Percentiles rank a stretch among this genome's conserved stretches.
phyloP scores from a whole-genome alignment of 2,888 invertebrate species.

The Melipona beecheii region DNA sequence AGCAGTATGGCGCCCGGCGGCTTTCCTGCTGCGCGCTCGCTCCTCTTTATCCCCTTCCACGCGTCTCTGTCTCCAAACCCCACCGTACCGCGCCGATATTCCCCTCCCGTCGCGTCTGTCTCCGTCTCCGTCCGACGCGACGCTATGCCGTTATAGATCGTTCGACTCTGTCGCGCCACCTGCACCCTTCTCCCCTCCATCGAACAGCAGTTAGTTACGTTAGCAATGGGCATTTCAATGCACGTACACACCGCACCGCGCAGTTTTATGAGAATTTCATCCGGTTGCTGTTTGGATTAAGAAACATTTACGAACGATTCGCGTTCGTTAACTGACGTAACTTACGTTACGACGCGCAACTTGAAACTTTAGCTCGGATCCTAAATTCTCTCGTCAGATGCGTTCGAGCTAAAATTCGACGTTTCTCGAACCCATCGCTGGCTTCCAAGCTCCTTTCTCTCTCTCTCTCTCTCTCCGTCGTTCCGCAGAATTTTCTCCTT shows the following conservation, averaged over 20 bases:
- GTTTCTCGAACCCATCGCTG: conserved; percentile 22
- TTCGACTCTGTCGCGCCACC: neutral
- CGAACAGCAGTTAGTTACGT: no score
- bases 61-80: conserved; percentile 8
- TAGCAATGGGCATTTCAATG: conserved; percentile 22
- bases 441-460: neutral
- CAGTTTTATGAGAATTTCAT: neutral
- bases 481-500: neutral
- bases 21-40: conserved; percentile 70
- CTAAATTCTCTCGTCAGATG: no score
- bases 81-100: neutral
- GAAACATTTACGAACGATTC: neutral
- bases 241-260: neutral
- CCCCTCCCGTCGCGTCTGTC: neutral
- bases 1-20: conserved; percentile 78
- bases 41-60: conserved; percentile 48
- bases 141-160: conserved; percentile 2
- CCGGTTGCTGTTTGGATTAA: neutral
- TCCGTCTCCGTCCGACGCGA: neutral
- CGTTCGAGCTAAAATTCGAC: neutral
- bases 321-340: neutral
- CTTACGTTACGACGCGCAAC: no score
- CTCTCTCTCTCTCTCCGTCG: neutral
- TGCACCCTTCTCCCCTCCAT: neutral
- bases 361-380: no score